Conservation (phyloP, 2,888 invertebrate species). For the Lymantria dispar region DNA sequence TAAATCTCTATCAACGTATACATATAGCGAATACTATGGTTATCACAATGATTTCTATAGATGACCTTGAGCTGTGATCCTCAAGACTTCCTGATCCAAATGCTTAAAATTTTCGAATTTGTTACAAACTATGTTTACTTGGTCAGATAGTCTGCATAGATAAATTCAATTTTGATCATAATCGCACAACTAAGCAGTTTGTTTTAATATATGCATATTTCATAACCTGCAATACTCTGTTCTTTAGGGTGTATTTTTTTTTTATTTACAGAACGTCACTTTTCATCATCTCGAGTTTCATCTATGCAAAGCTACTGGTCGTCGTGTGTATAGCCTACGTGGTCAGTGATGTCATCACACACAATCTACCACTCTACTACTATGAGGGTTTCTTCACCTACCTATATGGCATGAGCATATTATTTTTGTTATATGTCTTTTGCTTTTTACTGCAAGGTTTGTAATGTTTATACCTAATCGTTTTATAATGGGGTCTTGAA, state of each 20-base stretch:
- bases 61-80: no score
- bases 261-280: constrained; percentile 91
- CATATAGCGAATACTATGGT: no score
- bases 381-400: constrained; percentile 98
- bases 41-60: no score
- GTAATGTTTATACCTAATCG: constrained; percentile 13
- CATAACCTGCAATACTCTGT: neutral
- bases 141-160: no score
- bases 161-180: no score
- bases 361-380: constrained; percentile 94
- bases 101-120: no score
- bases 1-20: no score
- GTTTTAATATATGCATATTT: neutral
- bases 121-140: no score
- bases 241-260: constrained; percentile 14
- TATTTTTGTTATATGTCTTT: constrained; percentile 96
- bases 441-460: constrained; percentile 94
- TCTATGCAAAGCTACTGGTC: constrained; percentile 96
- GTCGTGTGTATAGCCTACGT: constrained; percentile 97
- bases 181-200: neutral
- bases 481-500: neutral
- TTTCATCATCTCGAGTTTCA: constrained; percentile 97
- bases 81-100: no score
- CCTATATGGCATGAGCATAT: constrained; percentile 95
- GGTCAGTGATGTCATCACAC: constrained; percentile 96